Evolutionary conservation across 2,888 invertebrate genomes (phyloP), one percentile per base, ranked within the genome.

Genomic region (Callyntrura guangdongensis): DNA sequence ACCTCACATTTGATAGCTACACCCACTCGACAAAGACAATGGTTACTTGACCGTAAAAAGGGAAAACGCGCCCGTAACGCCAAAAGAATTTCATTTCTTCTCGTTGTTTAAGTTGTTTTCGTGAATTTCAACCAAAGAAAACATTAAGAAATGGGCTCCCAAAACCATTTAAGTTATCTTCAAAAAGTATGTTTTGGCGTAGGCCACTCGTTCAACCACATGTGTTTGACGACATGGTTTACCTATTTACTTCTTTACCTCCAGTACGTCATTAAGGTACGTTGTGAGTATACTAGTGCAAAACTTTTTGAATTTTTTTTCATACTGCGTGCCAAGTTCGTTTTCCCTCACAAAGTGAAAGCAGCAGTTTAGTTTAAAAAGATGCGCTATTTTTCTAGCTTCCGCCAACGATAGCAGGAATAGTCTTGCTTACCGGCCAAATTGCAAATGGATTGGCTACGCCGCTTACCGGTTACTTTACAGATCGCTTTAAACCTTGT

Each of bases 171-270:
- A 64, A 89, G 77, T 36, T 89, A 89, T 49, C 27, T 20, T 25
- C 82, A 91, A 45, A 93, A 93, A 74, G 82, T 94, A 8, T 91
- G 92, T 25, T 94, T 92, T 94, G 95, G 95, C 74, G 95, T 96
- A 1, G 96, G 96, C 0, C 96, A 96, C 94, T 95, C 90, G 3
- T 95, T 96, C 91, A 96, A 96, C 94, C 96, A 96, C 94, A 94
- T 96, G 49, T 95, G 95, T 91, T 95, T 96, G 0, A 95, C 95
- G 14, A 95, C 96, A 95, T 96, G 96, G 96, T 96, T 96, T 94
- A 95, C 95, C 9, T 96, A 96, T 93, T 94, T 96, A n/a, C 95
- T 96, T 84, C 89, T 94, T 8, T 94, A 92, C 83, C 91, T 94
- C 0, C 93, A 93, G 94, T 96, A 45, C 96, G 95, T 94, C 94